Conservation (phyloP, 2,797 vertebrate genomes). For the Neomorphus geoffroyi region DNA sequence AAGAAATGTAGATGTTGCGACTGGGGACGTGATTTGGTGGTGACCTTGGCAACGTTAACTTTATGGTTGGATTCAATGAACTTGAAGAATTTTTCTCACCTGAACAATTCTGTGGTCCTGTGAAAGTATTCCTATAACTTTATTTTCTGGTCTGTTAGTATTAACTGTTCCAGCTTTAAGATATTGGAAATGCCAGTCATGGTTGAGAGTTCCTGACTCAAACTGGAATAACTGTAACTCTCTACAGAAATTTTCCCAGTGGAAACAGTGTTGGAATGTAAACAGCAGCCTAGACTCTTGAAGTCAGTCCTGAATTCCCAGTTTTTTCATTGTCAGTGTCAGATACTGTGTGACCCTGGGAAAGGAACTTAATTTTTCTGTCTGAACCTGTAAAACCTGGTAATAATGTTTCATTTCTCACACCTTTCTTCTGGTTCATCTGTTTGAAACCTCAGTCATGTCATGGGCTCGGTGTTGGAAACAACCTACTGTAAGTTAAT, state of each 20-base stretch:
- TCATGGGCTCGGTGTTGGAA: not conserved
- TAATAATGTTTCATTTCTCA: not conserved
- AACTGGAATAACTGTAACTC: not conserved
- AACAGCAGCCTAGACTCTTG: not conserved
- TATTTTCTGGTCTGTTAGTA: not conserved
- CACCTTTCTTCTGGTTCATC: not conserved
- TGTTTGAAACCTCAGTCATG: not conserved
- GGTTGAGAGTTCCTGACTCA: not conserved
- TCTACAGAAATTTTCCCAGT: not conserved
- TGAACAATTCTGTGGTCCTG: too few species aligned
- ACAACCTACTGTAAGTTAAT: not conserved
- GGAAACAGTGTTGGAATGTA: not conserved
- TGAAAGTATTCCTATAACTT: not conserved
- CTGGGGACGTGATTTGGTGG: too few species aligned
- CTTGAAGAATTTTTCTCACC: too few species aligned
- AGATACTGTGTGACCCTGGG: not conserved
- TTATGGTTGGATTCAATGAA: too few species aligned
- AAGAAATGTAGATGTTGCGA: too few species aligned
- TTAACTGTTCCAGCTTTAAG: not conserved
- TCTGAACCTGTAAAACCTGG: not conserved
- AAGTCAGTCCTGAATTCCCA: not conserved
- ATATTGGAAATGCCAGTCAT: not conserved
- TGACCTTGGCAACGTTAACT: too few species aligned
- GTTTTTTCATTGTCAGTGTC: not conserved
- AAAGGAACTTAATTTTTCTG: not conserved